Percentiles rank a stretch among this genome's conserved stretches.
Evolutionary conservation across 2,113 vertebrate species (phyloP).

Genomic region (Pygoscelis adeliae): DNA sequence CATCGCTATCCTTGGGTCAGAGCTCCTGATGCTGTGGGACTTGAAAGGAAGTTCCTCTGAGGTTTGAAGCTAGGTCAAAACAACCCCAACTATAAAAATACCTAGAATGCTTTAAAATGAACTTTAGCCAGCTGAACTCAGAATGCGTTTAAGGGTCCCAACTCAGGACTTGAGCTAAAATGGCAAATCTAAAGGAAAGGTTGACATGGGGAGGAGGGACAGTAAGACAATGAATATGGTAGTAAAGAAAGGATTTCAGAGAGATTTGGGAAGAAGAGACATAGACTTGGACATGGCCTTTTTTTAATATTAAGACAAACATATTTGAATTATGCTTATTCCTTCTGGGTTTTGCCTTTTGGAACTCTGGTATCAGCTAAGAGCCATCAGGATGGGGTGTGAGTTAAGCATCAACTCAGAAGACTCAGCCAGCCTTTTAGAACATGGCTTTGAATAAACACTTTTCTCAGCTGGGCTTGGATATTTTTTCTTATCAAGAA

Average conservation of each 20-base stretch:
- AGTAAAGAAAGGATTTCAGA: neutral
- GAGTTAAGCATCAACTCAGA: neutral
- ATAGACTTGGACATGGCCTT: rapidly evolving
- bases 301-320: neutral
- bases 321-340: neutral
- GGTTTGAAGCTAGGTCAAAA: neutral
- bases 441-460: neutral
- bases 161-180: neutral
- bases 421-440: neutral
- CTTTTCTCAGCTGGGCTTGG: neutral
- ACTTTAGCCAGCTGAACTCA: neutral
- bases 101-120: neutral
- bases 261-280: neutral
- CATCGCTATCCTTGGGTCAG: neutral
- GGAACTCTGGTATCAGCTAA: neutral
- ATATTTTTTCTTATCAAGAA: neutral
- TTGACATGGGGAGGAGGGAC: neutral
- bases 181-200: neutral
- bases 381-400: neutral
- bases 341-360: neutral
- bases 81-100: neutral
- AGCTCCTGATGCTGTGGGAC: neutral
- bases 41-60: neutral
- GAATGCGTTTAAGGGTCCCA: neutral
- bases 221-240: neutral